Conservation (phyloP, 2,797 vertebrate species). For the Onychomys leucogaster region DNA sequence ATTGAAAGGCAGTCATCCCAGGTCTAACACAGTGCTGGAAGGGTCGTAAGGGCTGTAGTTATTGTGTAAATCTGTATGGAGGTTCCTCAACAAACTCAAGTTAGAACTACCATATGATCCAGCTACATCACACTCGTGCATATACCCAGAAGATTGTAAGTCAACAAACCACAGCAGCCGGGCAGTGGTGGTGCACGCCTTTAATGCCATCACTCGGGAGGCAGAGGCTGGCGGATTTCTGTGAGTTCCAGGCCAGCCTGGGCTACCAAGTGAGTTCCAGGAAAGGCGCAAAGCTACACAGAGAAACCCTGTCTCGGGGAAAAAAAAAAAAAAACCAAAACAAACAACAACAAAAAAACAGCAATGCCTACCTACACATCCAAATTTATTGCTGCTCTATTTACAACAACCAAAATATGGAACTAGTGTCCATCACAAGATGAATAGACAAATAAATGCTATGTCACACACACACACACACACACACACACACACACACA, state of each 20-base stretch:
- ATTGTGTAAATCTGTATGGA: neutral
- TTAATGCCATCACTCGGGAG: too few relatives aligned
- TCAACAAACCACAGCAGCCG: neutral
- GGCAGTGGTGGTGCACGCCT: too few relatives aligned
- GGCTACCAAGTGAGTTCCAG: too few relatives aligned
- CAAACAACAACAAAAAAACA: too few relatives aligned
- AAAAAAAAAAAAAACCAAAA: too few relatives aligned
- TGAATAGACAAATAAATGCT: neutral
- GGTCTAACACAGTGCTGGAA: neutral
- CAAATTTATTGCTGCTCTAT: neutral
- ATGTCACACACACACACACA: neutral
- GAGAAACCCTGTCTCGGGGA: too few relatives aligned
- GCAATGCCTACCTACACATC: neutral
- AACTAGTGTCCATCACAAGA: neutral
- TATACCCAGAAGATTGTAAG: neutral
- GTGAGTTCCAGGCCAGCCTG: too few relatives aligned
- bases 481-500: neutral
- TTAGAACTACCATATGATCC: neutral
- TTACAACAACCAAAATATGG: neutral
- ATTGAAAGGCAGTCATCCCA: neutral
- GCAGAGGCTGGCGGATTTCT: too few relatives aligned
- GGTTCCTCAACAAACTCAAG: neutral
- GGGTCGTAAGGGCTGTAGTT: too few relatives aligned
- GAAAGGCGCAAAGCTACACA: too few relatives aligned
- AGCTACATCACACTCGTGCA: neutral